phyloP scores from a whole-genome alignment of 2,888 invertebrate species.

The Agrilus mali region DNA sequence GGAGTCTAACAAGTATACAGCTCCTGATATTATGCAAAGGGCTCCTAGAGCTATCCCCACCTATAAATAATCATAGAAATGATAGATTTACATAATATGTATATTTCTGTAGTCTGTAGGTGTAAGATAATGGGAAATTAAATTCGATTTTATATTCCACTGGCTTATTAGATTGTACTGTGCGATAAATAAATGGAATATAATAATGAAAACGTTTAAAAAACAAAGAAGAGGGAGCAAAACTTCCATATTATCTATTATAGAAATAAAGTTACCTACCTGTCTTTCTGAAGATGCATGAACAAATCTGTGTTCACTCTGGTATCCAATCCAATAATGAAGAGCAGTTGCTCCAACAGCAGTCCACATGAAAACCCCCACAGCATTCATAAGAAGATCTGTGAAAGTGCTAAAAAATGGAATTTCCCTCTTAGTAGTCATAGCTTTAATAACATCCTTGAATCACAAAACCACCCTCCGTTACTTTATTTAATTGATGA shows the following conservation, averaged over 20 bases:
- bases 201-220: no score
- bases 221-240: no score
- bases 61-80: constrained; percentile 22
- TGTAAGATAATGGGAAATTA: no score
- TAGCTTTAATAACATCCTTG: no score
- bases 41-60: constrained; percentile 72
- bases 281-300: constrained; percentile 64
- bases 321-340: constrained; percentile 83
- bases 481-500: no score
- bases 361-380: constrained; percentile 73
- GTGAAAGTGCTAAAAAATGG: constrained; percentile 49
- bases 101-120: no score
- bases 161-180: not conserved
- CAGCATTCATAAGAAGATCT: constrained; percentile 79
- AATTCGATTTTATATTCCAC: no score
- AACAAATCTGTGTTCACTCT: constrained; percentile 64
- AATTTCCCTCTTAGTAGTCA: no score
- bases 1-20: constrained; percentile 67
- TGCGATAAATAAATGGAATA: no score
- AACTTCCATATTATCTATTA: no score
- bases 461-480: no score
- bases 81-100: not conserved
- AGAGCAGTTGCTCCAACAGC: constrained; percentile 76
- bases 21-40: constrained; percentile 67
- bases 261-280: constrained; percentile 19